phyloP scores from a whole-genome alignment of 2,113 vertebrate species.

The Talpa occidentalis region DNA sequence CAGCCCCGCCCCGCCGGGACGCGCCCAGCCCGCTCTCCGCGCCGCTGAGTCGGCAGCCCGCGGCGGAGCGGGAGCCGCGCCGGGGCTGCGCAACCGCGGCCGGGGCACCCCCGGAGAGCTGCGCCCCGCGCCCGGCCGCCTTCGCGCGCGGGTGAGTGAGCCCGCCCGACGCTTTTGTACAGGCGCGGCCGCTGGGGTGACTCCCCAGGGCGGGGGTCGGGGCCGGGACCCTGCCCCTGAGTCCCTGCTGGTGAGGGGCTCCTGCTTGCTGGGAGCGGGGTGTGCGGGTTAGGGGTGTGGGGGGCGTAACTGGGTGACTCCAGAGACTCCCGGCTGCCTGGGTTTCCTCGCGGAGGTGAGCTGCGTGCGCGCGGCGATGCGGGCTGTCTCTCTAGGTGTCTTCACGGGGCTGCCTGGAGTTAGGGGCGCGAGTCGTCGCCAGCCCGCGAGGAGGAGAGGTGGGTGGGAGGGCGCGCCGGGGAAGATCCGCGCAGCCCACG shows the following conservation, averaged over 20 bases:
- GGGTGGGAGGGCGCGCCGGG: neutral
- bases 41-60: neutral
- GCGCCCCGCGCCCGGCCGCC: neutral
- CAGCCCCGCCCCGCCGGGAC: neutral
- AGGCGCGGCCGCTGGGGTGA: neutral
- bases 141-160: slow-evolving; percentile 71
- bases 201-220: neutral
- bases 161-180: slow-evolving; percentile 72
- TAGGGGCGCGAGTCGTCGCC: neutral
- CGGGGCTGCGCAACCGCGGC: neutral
- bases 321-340: neutral
- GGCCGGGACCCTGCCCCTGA: neutral
- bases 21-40: neutral
- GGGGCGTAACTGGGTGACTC: too few species aligned
- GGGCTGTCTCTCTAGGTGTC: neutral
- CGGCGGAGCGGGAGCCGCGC: neutral
- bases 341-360: neutral
- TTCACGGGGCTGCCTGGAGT: neutral
- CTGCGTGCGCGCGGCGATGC: neutral
- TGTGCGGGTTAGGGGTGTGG: neutral
- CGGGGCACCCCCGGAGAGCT: neutral
- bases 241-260: neutral
- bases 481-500: neutral
- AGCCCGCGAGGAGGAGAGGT: neutral
- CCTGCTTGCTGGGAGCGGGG: neutral